Evolutionary conservation across 2,888 invertebrate genomes (phyloP).

Genomic region (Melanostoma mellinum): DNA sequence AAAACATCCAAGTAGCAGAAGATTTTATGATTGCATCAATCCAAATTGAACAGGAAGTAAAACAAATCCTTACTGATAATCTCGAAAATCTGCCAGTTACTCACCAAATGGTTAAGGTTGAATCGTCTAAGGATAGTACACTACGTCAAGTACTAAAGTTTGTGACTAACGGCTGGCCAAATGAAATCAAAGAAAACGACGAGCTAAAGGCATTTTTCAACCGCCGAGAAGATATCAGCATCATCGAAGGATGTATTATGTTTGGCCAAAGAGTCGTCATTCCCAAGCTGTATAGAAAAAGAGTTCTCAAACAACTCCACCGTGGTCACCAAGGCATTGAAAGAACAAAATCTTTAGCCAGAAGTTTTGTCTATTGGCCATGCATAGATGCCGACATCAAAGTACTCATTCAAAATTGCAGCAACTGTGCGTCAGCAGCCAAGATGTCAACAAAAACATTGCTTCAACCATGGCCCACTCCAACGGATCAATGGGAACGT

Average conservation of each 20-base stretch:
- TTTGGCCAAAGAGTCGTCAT: constrained; percentile 62
- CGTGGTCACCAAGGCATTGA: constrained; percentile 74
- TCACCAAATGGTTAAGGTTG: constrained; percentile 24
- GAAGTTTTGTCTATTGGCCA: constrained; percentile 76
- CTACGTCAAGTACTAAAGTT: constrained; percentile 45
- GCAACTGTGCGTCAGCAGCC: constrained; percentile 74
- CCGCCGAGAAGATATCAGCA: constrained; percentile 55
- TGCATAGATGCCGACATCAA: constrained; percentile 75
- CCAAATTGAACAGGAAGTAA: constrained; percentile 18
- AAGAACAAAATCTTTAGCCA: constrained; percentile 75
- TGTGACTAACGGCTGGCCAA: constrained; percentile 53
- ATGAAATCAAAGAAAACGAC: constrained; percentile 6
- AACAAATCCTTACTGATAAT: constrained; percentile 11
- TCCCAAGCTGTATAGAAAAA: constrained; percentile 48
- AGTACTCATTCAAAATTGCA: constrained; percentile 72
- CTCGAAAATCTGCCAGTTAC: constrained; percentile 33
- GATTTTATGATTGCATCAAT: constrained; percentile 40
- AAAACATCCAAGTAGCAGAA: constrained; percentile 6
- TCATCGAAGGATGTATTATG: constrained; percentile 60
- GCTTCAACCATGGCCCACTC: constrained; percentile 73
- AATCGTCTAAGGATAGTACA: constrained; percentile 18
- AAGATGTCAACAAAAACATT: constrained; percentile 75
- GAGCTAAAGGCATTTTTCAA: constrained; percentile 56
- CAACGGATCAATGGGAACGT: constrained; percentile 77
- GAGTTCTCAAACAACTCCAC: constrained; percentile 74